Conservation (phyloP, 2,797 vertebrate genomes). For the Pithecia hirsuta region DNA sequence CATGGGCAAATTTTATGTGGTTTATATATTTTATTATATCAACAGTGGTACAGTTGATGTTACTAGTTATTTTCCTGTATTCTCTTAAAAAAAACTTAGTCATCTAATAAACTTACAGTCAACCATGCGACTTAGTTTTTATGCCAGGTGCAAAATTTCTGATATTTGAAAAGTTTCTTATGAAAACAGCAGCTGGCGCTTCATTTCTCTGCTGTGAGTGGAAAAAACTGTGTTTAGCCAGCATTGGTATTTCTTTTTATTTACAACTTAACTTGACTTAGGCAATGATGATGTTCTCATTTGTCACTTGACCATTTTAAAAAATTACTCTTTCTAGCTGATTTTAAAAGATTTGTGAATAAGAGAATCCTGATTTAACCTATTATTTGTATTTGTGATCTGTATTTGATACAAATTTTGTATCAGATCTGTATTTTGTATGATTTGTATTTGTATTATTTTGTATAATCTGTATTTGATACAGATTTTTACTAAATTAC, state of each 20-base stretch:
- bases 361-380: not conserved
- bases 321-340: not conserved
- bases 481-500: not conserved
- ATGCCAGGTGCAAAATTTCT: conserved; percentile 12
- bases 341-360: not conserved
- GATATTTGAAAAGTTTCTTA: not conserved
- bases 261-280: not conserved
- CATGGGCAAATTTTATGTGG: not conserved
- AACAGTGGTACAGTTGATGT: not conserved
- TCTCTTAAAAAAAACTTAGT: not conserved
- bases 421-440: not conserved
- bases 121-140: not conserved
- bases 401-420: not conserved
- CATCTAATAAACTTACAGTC: not conserved
- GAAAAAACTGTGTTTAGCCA: not conserved
- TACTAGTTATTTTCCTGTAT: not conserved
- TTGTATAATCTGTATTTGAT: not conserved
- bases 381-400: not conserved
- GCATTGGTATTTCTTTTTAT: not conserved
- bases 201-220: not conserved
- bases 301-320: not conserved
- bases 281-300: not conserved
- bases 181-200: not conserved
- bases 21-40: not conserved
- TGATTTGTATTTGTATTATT: not conserved